Percentiles rank a stretch among this genome's conserved stretches.
phyloP scores from a whole-genome alignment of 2,888 invertebrate species.

The Brenthis ino region DNA sequence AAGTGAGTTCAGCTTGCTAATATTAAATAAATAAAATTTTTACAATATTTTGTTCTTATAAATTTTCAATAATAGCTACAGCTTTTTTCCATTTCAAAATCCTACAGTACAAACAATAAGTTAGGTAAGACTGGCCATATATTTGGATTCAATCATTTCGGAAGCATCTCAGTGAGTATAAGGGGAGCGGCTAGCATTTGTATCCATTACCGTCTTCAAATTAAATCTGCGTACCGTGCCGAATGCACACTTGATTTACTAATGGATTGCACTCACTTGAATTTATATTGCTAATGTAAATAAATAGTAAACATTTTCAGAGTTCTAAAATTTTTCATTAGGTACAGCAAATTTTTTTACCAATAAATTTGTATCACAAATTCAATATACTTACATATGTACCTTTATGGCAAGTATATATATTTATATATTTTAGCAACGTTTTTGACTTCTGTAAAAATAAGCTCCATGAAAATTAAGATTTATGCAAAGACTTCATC shows the following conservation, averaged over 20 bases:
- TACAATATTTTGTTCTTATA: no score
- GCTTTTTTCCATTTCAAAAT: neutral
- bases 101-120: neutral
- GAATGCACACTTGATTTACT: constrained; percentile 59
- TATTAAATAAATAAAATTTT: no score
- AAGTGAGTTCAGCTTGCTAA: no score
- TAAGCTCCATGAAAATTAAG: no score
- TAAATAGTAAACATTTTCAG: constrained; percentile 28
- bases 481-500: no score
- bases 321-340: neutral
- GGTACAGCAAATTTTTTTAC: no score
- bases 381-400: no score
- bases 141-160: constrained; percentile 24
- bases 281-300: constrained; percentile 46
- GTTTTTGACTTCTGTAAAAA: no score
- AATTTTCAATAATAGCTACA: no score
- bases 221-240: constrained; percentile 64
- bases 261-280: constrained; percentile 65
- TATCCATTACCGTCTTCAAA: constrained; percentile 68
- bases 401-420: no score
- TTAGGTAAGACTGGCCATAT: neutral
- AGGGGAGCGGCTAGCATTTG: constrained; percentile 54
- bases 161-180: constrained; percentile 32
- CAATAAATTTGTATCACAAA: no score
- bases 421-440: no score